Evolutionary conservation across 2,797 vertebrate species (phyloP).

Genomic region (Botia almorhae): DNA sequence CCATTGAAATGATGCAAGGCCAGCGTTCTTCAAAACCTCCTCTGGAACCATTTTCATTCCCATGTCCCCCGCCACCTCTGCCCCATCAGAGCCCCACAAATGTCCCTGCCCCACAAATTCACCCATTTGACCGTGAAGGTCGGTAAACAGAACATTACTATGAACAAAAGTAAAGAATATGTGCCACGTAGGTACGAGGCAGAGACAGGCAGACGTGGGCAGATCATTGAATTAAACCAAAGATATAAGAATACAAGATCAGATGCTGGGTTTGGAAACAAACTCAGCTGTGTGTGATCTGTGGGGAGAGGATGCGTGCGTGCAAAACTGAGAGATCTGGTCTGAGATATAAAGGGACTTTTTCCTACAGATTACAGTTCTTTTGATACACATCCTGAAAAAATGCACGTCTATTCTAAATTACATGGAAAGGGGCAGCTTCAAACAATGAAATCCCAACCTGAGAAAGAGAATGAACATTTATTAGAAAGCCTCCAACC

Average conservation of each 20-base stretch:
- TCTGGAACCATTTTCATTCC: conserved; percentile 21
- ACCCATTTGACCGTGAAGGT: conserved; percentile 53
- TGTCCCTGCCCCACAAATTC: conserved; percentile 11
- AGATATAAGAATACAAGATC: conserved; percentile 44
- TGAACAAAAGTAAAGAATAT: not conserved
- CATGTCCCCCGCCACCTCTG: conserved; percentile 3
- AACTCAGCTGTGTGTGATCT: conserved; percentile 29
- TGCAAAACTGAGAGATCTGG: conserved; percentile 7
- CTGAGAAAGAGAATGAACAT: not conserved
- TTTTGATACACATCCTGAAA: not conserved
- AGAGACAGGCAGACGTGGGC: conserved; percentile 28
- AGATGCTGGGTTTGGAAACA: conserved; percentile 34
- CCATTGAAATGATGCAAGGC: conserved; percentile 67
- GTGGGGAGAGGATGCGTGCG: too few species aligned
- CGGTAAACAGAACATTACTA: conserved; percentile 26
- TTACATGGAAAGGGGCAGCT: too few species aligned
- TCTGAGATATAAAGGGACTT: conserved; percentile 33
- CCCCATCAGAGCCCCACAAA: conserved; percentile 23
- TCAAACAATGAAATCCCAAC: not conserved
- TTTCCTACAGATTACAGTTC: conserved; percentile 49
- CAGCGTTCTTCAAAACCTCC: conserved; percentile 57
- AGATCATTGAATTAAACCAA: conserved; percentile 14
- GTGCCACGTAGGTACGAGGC: not conserved
- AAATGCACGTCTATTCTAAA: not conserved
- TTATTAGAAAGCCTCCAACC: not conserved